A percentile compares a stretch with the other conserved stretches of the same genome.
Evolutionary conservation across 2,888 invertebrate species (phyloP).

Genomic region (Heliconius cydno): DNA sequence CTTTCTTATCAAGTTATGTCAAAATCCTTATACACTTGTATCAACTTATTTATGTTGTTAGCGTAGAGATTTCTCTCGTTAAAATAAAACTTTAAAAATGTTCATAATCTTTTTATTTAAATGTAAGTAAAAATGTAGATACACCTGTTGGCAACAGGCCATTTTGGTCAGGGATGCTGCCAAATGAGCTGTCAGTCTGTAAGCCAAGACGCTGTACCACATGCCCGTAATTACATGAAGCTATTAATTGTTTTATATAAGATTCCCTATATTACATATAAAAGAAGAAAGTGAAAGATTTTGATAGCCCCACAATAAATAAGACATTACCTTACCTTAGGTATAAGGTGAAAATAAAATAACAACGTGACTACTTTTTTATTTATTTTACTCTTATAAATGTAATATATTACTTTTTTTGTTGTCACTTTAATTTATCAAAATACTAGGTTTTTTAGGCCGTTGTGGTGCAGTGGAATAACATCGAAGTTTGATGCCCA

Average conservation of each 20-base stretch:
- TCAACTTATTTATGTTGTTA: neutral
- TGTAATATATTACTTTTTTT: too few species aligned
- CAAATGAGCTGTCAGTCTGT: conserved; percentile 32
- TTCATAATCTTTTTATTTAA: neutral
- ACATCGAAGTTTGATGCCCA: neutral
- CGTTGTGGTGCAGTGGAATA: too few species aligned
- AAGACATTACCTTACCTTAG: neutral
- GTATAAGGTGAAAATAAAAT: too few species aligned
- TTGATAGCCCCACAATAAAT: neutral
- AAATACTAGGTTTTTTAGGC: neutral
- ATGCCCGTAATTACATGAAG: conserved; percentile 25
- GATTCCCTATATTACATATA: too few species aligned
- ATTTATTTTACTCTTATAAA: too few species aligned
- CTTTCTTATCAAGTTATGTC: neutral
- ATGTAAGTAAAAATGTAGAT: conserved; percentile 5
- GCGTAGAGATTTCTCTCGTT: too few species aligned
- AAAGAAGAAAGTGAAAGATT: too few species aligned
- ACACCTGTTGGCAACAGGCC: conserved; percentile 35
- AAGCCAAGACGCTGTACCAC: conserved; percentile 26
- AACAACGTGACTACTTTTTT: too few species aligned
- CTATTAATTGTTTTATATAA: conserved; percentile 12
- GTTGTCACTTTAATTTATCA: neutral
- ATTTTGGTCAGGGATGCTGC: conserved; percentile 24
- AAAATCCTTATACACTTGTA: neutral
- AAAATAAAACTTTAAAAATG: neutral